Conservation (phyloP, 2,888 invertebrate species). For the Rhogogaster chlorosoma region DNA sequence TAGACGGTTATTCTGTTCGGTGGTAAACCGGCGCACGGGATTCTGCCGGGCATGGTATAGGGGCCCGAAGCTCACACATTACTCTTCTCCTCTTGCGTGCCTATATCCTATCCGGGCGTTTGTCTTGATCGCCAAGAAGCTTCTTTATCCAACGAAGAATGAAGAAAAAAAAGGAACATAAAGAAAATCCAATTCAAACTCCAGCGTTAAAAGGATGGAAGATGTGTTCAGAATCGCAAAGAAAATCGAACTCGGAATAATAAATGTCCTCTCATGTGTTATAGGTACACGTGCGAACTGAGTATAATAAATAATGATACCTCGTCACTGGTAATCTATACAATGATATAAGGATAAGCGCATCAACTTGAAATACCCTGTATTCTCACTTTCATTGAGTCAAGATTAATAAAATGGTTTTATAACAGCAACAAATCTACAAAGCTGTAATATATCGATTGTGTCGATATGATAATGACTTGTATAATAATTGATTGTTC, state of each 20-base stretch:
- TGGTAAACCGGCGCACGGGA: background rate
- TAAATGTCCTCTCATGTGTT: background rate
- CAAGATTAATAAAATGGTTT: background rate
- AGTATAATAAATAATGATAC: conserved; percentile 5
- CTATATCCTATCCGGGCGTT: conserved; percentile 23
- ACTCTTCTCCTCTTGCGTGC: conserved; percentile 30
- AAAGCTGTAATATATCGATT: background rate
- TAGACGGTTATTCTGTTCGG: conserved; percentile 37
- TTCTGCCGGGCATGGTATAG: background rate
- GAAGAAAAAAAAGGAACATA: background rate
- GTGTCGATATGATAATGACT: background rate
- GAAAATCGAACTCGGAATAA: background rate
- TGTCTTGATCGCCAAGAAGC: conserved; percentile 22
- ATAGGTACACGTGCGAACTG: background rate
- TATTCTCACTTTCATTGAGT: background rate
- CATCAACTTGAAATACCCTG: background rate
- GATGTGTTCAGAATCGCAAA: background rate
- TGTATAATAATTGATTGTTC: background rate
- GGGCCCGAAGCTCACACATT: conserved; percentile 29
- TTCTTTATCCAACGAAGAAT: conserved; percentile 5
- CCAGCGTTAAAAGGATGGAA: background rate
- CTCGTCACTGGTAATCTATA: background rate
- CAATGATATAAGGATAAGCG: background rate
- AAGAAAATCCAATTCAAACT: conserved; percentile 12
- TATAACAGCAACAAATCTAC: background rate